Percentiles rank a stretch among this genome's conserved stretches.
Conservation (phyloP, 1,140 invertebrate genomes). For the Drosophila teissieri region DNA sequence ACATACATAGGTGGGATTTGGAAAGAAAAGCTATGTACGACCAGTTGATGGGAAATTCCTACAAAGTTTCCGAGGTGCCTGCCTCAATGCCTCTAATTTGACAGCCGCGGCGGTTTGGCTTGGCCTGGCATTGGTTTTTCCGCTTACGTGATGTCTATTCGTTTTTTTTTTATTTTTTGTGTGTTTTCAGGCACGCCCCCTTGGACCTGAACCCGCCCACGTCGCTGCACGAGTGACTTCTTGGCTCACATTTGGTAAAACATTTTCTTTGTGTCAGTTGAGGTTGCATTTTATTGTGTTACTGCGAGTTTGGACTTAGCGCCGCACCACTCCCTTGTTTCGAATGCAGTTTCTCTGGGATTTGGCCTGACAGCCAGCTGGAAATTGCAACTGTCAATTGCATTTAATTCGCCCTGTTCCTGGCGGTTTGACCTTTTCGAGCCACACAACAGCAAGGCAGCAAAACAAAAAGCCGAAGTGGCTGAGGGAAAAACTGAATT, state of each 20-base stretch:
- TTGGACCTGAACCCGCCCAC: constrained; percentile 6
- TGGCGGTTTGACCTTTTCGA: constrained; percentile 68
- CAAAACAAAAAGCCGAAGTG: not conserved
- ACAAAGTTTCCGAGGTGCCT: constrained; percentile 52
- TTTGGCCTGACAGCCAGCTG: constrained; percentile 76
- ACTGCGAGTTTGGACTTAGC: constrained; percentile 63
- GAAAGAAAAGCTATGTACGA: constrained; percentile 3
- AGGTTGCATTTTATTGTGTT: constrained; percentile 82
- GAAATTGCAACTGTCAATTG: constrained; percentile 83
- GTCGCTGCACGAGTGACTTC: constrained; percentile 48
- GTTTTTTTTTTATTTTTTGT: constrained; percentile 4
- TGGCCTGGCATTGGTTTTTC: constrained; percentile 70
- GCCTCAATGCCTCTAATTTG: constrained; percentile 73
- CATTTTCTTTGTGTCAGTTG: constrained; percentile 82
- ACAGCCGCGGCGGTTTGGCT: constrained; percentile 65
- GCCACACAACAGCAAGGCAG: constrained; percentile 9
- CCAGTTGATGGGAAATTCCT: constrained; percentile 26
- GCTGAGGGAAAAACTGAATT: constrained; percentile 20
- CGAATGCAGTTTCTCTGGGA: constrained; percentile 58
- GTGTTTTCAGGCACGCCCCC: constrained; percentile 49
- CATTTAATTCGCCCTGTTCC: constrained; percentile 74
- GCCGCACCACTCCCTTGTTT: constrained; percentile 26
- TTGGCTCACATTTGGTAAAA: constrained; percentile 62
- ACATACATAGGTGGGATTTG: not conserved
- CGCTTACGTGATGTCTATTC: constrained; percentile 79